Evolutionary conservation across 2,113 vertebrate species (phyloP).

Genomic region (Bufo bufo): DNA sequence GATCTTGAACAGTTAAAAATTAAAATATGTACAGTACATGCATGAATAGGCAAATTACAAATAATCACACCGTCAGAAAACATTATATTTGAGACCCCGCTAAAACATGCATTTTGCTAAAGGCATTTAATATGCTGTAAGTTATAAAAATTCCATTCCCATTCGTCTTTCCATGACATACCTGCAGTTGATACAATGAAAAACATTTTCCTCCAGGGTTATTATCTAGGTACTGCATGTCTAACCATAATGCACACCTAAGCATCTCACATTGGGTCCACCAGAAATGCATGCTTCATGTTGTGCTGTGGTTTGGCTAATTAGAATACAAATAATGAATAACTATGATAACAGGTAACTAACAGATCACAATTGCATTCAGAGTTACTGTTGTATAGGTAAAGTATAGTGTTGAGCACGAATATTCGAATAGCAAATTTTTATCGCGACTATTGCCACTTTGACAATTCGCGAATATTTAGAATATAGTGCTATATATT

Average conservation of each 20-base stretch:
- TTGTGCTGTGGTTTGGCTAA: background rate
- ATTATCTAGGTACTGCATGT: constrained; percentile 37
- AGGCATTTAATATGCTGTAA: constrained; percentile 14
- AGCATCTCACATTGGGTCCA: constrained; percentile 1
- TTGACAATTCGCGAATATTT: too few species aligned
- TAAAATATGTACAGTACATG: background rate
- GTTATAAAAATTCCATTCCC: constrained; percentile 6
- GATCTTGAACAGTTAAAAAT: background rate
- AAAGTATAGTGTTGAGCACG: too few species aligned
- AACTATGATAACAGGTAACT: background rate
- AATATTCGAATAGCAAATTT: too few species aligned
- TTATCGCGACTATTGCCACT: too few species aligned
- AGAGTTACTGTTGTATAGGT: too few species aligned
- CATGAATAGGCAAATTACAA: background rate
- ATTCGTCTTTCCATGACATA: constrained; percentile 7
- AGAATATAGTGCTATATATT: too few species aligned
- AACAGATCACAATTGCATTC: too few species aligned
- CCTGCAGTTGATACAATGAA: constrained; percentile 21
- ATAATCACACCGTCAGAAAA: background rate
- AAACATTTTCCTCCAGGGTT: constrained; percentile 34
- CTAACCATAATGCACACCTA: constrained; percentile 12
- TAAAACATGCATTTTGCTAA: background rate
- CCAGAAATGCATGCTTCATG: background rate
- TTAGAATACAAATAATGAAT: background rate
- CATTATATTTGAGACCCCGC: background rate